These are phyloP conservation scores for Gymnobelideus leadbeateri DNA, from an alignment of 2,113 vertebrate species.

Conservation along the genomic window DNA sequence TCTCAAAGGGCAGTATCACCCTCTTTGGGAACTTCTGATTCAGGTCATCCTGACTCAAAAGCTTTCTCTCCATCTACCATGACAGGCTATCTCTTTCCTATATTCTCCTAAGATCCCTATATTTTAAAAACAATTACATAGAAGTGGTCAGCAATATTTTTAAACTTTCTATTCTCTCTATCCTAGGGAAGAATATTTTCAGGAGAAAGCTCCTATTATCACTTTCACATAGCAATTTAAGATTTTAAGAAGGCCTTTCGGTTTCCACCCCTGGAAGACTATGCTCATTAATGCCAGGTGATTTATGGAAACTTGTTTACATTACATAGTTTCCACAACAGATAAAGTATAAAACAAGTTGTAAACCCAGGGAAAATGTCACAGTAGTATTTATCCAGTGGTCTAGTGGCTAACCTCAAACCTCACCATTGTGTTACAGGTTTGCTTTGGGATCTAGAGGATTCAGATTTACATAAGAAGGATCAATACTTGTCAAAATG, in stretches of 20 bases:
- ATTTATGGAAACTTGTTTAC: background rate
- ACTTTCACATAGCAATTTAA: background rate
- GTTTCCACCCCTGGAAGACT: background rate
- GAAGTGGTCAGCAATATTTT: background rate
- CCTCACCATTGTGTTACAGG: background rate
- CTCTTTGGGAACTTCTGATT: no score
- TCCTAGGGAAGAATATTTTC: background rate
- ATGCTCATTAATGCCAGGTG: background rate
- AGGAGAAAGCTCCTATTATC: background rate
- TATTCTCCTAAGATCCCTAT: background rate
- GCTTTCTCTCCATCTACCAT: background rate
- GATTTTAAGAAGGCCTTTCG: background rate
- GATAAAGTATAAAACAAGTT: background rate
- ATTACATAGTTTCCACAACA: background rate
- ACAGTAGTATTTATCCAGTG: background rate
- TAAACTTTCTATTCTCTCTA: background rate
- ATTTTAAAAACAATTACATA: background rate
- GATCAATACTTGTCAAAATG: background rate
- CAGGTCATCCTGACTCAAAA: background rate
- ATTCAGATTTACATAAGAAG: background rate
- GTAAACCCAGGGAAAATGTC: background rate
- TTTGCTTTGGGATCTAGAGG: background rate
- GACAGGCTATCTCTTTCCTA: background rate
- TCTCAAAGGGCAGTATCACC: no score
- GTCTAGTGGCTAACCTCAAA: background rate